These are phyloP conservation scores for Drosophila trapezifrons DNA, from an alignment of 1,140 invertebrate species.

Conservation along the genomic window DNA sequence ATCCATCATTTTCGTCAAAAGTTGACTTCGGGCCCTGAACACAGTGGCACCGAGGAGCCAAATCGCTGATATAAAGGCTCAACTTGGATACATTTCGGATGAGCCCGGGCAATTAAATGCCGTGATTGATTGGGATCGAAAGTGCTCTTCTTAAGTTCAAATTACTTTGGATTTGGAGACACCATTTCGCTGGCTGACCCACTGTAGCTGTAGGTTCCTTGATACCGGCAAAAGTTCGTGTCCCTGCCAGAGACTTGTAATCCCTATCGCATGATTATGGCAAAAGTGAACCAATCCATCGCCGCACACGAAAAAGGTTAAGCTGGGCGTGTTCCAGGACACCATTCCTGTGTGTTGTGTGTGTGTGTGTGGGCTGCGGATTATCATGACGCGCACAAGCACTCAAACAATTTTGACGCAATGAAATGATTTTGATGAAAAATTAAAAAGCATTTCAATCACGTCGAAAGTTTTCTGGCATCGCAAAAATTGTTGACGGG, in stretches of 20 bases:
- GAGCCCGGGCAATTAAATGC: conserved; percentile 1
- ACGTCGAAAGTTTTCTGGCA: conserved; percentile 70
- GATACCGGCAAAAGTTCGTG: conserved; percentile 25
- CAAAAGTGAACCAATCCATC: conserved; percentile 52
- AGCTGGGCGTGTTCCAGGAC: conserved; percentile 28
- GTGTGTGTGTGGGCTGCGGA: conserved; percentile 2
- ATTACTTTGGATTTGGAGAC: not conserved
- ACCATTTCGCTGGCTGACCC: conserved; percentile 1
- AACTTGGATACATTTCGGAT: not conserved
- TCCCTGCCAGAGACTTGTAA: conserved; percentile 35
- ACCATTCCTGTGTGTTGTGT: not conserved
- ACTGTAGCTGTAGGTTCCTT: conserved; percentile 16
- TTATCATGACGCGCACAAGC: conserved; percentile 21
- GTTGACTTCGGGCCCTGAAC: conserved; percentile 19
- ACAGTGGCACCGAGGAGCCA: conserved; percentile 12
- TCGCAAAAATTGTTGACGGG: conserved; percentile 49
- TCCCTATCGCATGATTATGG: conserved; percentile 53
- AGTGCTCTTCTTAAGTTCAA: not conserved
- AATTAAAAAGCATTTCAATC: conserved; percentile 78
- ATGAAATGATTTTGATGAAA: conserved; percentile 65
- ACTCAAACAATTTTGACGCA: conserved; percentile 48
- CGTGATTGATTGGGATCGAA: conserved; percentile 10
- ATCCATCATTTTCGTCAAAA: conserved; percentile 69
- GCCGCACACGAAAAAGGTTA: conserved; percentile 48
- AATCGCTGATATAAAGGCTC: not conserved